Evolutionary conservation across 2,113 vertebrate genomes (phyloP).

Genomic region (Picathartes gymnocephalus): DNA sequence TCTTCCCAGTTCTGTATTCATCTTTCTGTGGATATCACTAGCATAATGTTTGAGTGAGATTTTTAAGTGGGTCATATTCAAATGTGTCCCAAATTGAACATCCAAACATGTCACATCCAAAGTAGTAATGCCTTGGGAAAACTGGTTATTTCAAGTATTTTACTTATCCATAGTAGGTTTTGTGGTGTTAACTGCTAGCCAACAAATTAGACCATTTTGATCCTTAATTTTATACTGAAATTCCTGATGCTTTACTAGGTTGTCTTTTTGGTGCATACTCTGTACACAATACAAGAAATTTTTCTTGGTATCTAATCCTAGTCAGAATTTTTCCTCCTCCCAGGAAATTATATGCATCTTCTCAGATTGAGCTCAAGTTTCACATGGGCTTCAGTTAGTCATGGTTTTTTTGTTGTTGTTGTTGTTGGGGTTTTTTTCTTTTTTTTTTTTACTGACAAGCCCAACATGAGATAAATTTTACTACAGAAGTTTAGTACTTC

Average conservation of each 20-base stretch:
- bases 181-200: neutral
- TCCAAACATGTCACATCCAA: neutral
- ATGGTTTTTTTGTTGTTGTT: accelerated
- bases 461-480: neutral
- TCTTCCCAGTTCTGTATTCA: neutral
- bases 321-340: neutral
- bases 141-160: neutral
- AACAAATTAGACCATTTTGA: neutral
- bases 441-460: neutral
- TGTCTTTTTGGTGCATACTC: neutral
- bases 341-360: neutral
- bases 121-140: neutral
- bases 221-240: neutral
- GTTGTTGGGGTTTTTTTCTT: no score
- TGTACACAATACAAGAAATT: neutral
- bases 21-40: neutral
- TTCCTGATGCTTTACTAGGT: neutral
- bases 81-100: neutral
- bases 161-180: neutral
- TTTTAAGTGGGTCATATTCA: neutral
- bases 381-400: neutral
- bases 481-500: neutral
- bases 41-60: neutral
- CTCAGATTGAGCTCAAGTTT: neutral
- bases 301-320: neutral